phyloP scores from a whole-genome alignment of 2,888 invertebrate genomes.

The Deladenus siricidicola region DNA sequence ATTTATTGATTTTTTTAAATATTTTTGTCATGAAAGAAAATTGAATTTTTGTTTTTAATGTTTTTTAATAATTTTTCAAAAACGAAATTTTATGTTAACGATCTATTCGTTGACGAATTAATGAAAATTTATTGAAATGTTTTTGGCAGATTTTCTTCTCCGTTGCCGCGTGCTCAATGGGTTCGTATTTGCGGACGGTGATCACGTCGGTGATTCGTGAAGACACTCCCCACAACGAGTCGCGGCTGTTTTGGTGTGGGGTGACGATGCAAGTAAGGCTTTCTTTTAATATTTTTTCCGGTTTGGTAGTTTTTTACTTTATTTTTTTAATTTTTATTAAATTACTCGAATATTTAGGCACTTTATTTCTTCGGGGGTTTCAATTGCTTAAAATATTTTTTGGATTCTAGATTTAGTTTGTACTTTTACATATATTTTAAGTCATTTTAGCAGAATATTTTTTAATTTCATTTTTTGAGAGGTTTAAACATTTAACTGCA shows the following conservation, averaged over 20 bases:
- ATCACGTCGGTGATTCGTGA: slow-evolving; percentile 45
- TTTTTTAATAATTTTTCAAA: no score
- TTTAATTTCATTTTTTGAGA: no score
- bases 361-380: neutral
- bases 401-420: no score
- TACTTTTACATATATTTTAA: neutral
- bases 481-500: no score
- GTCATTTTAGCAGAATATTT: neutral
- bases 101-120: no score
- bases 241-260: slow-evolving; percentile 56
- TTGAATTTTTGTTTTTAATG: no score
- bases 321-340: neutral
- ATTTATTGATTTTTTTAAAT: neutral
- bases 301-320: no score
- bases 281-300: no score
- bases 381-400: neutral
- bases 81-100: no score
- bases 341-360: neutral
- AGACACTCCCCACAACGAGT: slow-evolving; percentile 34
- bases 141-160: slow-evolving; percentile 65
- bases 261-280: slow-evolving; percentile 55
- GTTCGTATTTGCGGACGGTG: slow-evolving; percentile 50
- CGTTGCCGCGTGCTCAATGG: slow-evolving; percentile 64
- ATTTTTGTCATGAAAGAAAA: neutral
- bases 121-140: neutral